A percentile compares a stretch with the other conserved stretches of the same genome.
Evolutionary conservation across 2,113 vertebrate species (phyloP).

Genomic region (Proteles cristata): DNA sequence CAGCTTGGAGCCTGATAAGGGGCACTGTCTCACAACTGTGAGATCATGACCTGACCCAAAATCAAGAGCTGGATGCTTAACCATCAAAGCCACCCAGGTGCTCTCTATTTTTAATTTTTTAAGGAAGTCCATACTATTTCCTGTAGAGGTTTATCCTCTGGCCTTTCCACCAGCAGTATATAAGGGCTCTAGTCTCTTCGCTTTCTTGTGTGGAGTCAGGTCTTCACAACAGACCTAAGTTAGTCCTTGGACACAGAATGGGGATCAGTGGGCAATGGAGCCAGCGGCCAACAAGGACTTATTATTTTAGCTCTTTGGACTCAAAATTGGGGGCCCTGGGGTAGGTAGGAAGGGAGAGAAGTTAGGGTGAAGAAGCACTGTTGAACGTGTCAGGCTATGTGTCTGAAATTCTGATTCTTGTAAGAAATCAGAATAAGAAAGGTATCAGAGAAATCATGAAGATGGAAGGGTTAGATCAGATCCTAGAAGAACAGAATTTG

Average conservation of each 20-base stretch:
- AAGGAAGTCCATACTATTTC: not conserved
- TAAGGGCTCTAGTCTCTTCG: not conserved
- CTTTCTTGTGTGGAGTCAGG: not conserved
- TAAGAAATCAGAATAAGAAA: conserved; percentile 3
- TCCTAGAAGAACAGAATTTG: conserved; percentile 17
- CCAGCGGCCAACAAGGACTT: not conserved
- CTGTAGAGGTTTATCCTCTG: not conserved
- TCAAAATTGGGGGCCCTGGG: not conserved
- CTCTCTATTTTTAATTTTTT: not conserved
- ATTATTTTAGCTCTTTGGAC: not conserved
- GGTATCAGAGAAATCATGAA: not conserved
- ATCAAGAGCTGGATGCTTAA: too few relatives aligned
- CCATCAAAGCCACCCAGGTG: too few relatives aligned
- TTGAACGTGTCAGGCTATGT: not conserved
- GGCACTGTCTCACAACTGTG: not conserved
- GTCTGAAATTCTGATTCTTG: not conserved
- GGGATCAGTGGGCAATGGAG: not conserved
- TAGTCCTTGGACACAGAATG: not conserved
- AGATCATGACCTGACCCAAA: too few relatives aligned
- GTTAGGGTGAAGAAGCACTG: not conserved
- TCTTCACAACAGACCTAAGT: not conserved
- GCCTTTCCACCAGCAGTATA: not conserved
- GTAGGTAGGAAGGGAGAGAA: not conserved
- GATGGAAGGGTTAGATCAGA: not conserved
- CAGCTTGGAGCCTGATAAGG: too few relatives aligned